These are phyloP conservation scores for Menidia beryllina DNA, from an alignment of 2,113 vertebrate genomes.

Conservation along the genomic window DNA sequence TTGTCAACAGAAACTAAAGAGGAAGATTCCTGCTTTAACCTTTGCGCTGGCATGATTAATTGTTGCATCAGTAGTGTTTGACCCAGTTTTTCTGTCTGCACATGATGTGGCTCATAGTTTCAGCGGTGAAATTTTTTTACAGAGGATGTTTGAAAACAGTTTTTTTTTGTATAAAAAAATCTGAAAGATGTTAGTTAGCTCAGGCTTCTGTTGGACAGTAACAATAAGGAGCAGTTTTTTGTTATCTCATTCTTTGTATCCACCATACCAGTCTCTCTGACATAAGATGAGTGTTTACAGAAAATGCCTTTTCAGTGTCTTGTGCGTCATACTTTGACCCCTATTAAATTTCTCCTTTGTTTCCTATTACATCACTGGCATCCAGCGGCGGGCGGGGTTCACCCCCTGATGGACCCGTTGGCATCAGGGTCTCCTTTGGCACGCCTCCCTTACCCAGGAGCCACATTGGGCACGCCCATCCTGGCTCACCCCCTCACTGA, in stretches of 20 bases:
- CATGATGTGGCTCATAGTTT: no score
- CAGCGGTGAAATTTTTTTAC: background rate
- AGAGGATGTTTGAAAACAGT: background rate
- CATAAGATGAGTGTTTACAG: background rate
- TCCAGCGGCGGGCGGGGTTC: conserved; percentile 95
- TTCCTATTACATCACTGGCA: conserved; percentile 84
- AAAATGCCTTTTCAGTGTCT: background rate
- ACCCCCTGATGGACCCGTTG: conserved; percentile 97
- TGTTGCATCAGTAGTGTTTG: no score
- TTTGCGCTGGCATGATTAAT: no score
- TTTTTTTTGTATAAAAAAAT: background rate
- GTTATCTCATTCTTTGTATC: no score
- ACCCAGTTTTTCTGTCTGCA: no score
- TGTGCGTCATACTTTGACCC: conserved; percentile 52
- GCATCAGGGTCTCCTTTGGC: conserved; percentile 96
- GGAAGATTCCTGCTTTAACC: no score
- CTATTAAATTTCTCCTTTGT: conserved; percentile 81
- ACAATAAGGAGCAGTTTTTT: background rate
- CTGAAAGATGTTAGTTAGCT: background rate
- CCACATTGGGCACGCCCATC: conserved; percentile 92
- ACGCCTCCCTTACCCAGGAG: conserved; percentile 96
- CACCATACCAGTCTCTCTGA: background rate
- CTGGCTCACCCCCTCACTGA: conserved; percentile 98
- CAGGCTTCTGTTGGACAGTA: no score
- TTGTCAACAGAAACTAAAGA: no score